phyloP scores from a whole-genome alignment of 2,888 invertebrate genomes.

The Clusia tigrina region DNA sequence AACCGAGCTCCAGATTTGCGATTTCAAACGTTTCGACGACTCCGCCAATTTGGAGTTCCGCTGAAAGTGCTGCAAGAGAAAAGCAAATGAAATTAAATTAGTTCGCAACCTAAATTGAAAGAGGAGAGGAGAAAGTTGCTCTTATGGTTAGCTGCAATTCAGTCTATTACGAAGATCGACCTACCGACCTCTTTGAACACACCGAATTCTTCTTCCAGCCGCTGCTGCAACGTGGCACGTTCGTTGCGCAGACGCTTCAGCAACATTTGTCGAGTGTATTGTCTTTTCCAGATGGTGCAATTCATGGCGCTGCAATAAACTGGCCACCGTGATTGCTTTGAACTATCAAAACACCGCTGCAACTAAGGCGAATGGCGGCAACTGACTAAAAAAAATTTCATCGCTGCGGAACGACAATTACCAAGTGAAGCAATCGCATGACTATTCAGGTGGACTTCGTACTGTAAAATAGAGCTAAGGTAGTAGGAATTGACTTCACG shows the following conservation, averaged over 20 bases:
- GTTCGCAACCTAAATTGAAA: constrained; percentile 16
- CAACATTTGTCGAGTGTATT: constrained; percentile 40
- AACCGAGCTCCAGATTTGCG: constrained; percentile 96
- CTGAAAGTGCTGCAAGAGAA: constrained; percentile 74
- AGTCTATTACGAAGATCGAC: constrained; percentile 11
- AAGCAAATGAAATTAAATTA: constrained; percentile 16
- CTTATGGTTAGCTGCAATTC: constrained; percentile 24
- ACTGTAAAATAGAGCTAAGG: too few relatives aligned
- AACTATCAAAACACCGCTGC: constrained; percentile 4
- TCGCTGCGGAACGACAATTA: too few relatives aligned
- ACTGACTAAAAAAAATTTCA: constrained; percentile 9
- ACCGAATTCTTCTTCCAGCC: constrained; percentile 45
- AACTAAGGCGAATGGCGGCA: constrained; percentile 16
- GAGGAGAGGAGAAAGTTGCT: constrained; percentile 20
- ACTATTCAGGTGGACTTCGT: too few relatives aligned
- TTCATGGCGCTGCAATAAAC: constrained; percentile 17
- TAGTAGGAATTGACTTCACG: too few relatives aligned
- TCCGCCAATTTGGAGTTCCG: constrained; percentile 80
- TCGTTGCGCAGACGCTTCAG: constrained; percentile 49
- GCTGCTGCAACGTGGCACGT: constrained; percentile 41
- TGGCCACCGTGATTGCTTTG: background rate
- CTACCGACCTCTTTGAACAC: constrained; percentile 48
- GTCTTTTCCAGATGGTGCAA: constrained; percentile 2
- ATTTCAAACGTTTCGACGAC: constrained; percentile 84
- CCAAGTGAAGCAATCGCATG: too few relatives aligned